phyloP scores from a whole-genome alignment of 2,888 invertebrate genomes.

The Mimumesa dahlbomi region DNA sequence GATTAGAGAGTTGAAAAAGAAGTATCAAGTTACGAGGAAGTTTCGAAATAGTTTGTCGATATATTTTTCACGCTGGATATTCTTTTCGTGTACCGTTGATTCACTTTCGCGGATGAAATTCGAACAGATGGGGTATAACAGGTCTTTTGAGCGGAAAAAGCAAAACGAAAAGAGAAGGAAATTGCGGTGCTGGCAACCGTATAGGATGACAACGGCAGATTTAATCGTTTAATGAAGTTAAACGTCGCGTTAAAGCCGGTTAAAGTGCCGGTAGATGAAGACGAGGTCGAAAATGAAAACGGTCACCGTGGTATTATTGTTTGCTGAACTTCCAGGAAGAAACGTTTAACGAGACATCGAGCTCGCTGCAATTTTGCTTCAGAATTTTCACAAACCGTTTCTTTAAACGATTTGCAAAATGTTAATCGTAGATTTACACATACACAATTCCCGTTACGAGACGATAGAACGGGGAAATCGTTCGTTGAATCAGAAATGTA shows the following conservation, averaged over 20 bases:
- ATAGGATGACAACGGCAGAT: constrained; percentile 28
- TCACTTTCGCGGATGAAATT: too few relatives aligned
- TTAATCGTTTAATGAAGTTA: constrained; percentile 57
- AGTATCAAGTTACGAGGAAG: too few relatives aligned
- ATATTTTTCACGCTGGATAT: too few relatives aligned
- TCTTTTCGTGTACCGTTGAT: too few relatives aligned
- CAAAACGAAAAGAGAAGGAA: not conserved
- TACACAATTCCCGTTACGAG: too few relatives aligned
- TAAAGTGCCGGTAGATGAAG: not conserved
- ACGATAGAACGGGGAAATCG: too few relatives aligned
- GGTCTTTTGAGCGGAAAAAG: not conserved
- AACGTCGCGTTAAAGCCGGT: constrained; percentile 41
- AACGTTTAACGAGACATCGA: constrained; percentile 25
- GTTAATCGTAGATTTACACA: too few relatives aligned
- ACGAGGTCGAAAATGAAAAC: constrained; percentile 19
- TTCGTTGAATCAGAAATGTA: too few relatives aligned
- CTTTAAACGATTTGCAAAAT: too few relatives aligned
- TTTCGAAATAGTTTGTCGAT: too few relatives aligned
- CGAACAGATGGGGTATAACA: not conserved
- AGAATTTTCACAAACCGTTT: not conserved
- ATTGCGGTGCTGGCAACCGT: not conserved
- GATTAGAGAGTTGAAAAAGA: too few relatives aligned
- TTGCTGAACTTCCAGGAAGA: constrained; percentile 7
- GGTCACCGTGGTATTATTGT: constrained; percentile 14
- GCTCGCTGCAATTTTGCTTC: constrained; percentile 1